These are phyloP conservation scores for Rhombomys opimus DNA, from an alignment of 2,113 vertebrate species.

Conservation along the genomic window DNA sequence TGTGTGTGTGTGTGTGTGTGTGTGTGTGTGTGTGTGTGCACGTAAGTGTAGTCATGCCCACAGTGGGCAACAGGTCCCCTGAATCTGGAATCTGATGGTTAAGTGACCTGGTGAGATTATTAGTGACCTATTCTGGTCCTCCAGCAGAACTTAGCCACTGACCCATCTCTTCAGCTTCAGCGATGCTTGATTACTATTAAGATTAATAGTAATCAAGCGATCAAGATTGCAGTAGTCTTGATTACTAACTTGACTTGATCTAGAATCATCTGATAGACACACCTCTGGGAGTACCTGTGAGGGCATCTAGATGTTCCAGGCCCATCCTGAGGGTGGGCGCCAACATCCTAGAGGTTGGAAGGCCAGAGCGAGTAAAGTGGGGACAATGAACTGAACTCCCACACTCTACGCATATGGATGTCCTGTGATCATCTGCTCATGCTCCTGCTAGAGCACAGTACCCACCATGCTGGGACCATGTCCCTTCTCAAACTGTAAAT, in stretches of 20 bases:
- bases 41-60: background rate
- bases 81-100: background rate
- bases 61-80: background rate
- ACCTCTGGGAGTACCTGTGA: background rate
- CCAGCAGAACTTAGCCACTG: background rate
- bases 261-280: background rate
- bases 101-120: background rate
- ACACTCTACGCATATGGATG: background rate
- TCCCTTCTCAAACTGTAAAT: background rate
- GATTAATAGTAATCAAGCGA: too few relatives aligned
- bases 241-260: background rate
- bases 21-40: background rate
- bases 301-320: background rate
- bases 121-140: background rate
- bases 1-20: background rate
- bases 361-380: background rate
- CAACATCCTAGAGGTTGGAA: background rate
- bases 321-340: background rate
- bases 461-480: background rate
- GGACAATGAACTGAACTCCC: background rate
- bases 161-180: background rate
- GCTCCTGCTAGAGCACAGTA: background rate
- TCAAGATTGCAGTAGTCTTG: too few relatives aligned
- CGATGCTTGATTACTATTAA: too few relatives aligned
- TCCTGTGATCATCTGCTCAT: background rate